Base-by-base conservation (phyloP, 2,797 vertebrate genomes). In the Perodicticus potto region DNA sequence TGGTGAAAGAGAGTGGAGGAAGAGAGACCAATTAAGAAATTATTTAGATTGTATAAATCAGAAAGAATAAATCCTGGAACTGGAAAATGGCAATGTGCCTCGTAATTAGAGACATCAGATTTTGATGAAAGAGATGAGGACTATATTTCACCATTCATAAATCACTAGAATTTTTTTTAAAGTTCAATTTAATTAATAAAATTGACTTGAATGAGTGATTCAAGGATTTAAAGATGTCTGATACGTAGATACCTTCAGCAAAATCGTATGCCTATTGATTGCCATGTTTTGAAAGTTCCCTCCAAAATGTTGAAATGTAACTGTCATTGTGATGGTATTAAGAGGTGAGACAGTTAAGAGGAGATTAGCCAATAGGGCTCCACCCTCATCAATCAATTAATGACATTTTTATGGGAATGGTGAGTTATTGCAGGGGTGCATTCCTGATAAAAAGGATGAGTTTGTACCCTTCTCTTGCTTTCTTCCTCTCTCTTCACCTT, bases 131-230 rank as follows among this genome's bases (percentile, higher is more conserved):
- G 22, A 84, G 19, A 27, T 49, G 6, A 70, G 40, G 34, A 57
- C 76, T 83, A 53, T 78, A 53, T 49, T 45, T 77, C 20, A 65
- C 78, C 16, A 14, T 86, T 95, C 81, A 40, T 81, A 85, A 93
- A 63, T 85, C 23, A 5, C 45, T 69, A n/a, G 69, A 61, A 63
- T 59, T 37, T 49, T 78, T 88, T 55, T 32, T 22, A 0, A 20
- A 57, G 27, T 25, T 80, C 37, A 22, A 86, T 69, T 87, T 7
- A 45, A 1, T 65, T 86, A 80, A 83, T 65, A 25, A 63, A 45
- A 59, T 16, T 63, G 53, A 53, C 65, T 69, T 93, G 14, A 81
- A 49, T 65, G 37, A 59, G 43, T 72, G 29, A 40, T 57, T 85
- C 20, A 43, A 37, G 86, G 45, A 37, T 23, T 19, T 72, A 53